Evolutionary conservation across 2,797 vertebrate genomes (phyloP), one percentile per base, ranked within the genome.

Genomic region (Hippopotamyrus pictus): DNA sequence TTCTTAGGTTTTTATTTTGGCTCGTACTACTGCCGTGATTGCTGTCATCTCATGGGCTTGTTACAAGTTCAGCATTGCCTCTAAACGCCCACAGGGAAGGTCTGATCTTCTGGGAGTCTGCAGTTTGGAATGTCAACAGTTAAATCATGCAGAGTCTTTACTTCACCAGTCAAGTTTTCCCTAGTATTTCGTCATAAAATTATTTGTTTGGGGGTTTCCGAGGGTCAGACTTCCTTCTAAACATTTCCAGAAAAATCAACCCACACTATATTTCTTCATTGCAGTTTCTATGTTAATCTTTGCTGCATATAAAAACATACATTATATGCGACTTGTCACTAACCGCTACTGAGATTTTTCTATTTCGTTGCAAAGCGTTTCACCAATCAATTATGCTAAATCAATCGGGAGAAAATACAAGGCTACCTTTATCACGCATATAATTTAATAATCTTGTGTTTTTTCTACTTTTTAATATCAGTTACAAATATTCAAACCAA

Each of bases 161-260:
- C 48, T 86, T 86, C 25, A 87, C 51, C 83, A 85, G 83, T 85
- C 83, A 87, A 57, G 86, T 57, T 59, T 57, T n/a, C 84, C 48
- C 12, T 53, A 17, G 48, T 53, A 86, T 86, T 86, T 86, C 25
- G 84, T 86, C 84, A 53, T 41, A 59, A 57, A 87, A 51, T 50
- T n/a, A 59, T 57, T 87, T 57, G 50, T 87, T 87, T 85, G 51
- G 29, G 51, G 53, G 33, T 59, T 87, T 87, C 86, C 29, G 33
- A 54, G 53, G 33, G 53, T 59, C 53, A 57, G 19, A 11, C 86
- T 59, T 59, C 86, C 86, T 44, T 62, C 53, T 50, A 85, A 85
- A 53, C 25, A 85, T 25, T 57, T 57, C 51, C 29, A 54, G 14
- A 41, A 54, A 54, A 86, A 3, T 33, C 83, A 51, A 29, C 48